Conservation (phyloP, 2,888 invertebrate genomes). For the Cyclophora punctaria region DNA sequence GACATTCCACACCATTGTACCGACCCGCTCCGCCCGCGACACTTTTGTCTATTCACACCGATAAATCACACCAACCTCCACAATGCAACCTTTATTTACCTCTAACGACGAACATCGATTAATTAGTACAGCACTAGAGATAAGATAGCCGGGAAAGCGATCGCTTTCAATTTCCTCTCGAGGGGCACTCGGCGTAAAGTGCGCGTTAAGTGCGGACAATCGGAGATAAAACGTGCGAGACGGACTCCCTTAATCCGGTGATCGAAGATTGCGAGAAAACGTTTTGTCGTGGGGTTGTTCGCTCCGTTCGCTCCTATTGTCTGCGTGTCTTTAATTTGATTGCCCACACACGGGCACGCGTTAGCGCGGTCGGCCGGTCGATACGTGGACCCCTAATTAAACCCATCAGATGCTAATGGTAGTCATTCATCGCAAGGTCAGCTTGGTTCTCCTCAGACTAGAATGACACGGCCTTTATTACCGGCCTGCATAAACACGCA, state of each 20-base stretch:
- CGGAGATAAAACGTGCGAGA: slow-evolving; percentile 75
- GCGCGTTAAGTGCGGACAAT: slow-evolving; percentile 74
- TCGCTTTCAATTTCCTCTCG: slow-evolving; percentile 75
- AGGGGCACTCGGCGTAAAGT: slow-evolving; percentile 74
- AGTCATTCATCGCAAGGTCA: slow-evolving; percentile 54
- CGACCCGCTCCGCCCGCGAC: slow-evolving; percentile 65
- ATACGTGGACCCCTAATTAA: slow-evolving; percentile 62
- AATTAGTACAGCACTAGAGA: slow-evolving; percentile 73
- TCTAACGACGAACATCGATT: slow-evolving; percentile 70
- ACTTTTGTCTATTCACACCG: slow-evolving; percentile 72
- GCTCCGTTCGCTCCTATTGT: slow-evolving; percentile 60
- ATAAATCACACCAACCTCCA: slow-evolving; percentile 66
- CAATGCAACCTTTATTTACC: slow-evolving; percentile 67
- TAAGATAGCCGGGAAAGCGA: slow-evolving; percentile 72
- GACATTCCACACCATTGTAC: slow-evolving; percentile 71
- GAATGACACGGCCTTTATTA: slow-evolving; percentile 37
- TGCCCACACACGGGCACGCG: slow-evolving; percentile 55
- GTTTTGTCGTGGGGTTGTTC: slow-evolving; percentile 73
- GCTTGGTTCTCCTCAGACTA: slow-evolving; percentile 25
- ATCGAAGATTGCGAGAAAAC: slow-evolving; percentile 75
- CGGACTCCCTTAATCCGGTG: slow-evolving; percentile 74
- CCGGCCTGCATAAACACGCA: slow-evolving; percentile 37
- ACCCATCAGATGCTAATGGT: slow-evolving; percentile 61
- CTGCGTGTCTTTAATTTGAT: slow-evolving; percentile 66
- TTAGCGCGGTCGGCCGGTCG: slow-evolving; percentile 52